Evolutionary conservation across 2,888 invertebrate species (phyloP).

Genomic region (Cephus nigrinus): DNA sequence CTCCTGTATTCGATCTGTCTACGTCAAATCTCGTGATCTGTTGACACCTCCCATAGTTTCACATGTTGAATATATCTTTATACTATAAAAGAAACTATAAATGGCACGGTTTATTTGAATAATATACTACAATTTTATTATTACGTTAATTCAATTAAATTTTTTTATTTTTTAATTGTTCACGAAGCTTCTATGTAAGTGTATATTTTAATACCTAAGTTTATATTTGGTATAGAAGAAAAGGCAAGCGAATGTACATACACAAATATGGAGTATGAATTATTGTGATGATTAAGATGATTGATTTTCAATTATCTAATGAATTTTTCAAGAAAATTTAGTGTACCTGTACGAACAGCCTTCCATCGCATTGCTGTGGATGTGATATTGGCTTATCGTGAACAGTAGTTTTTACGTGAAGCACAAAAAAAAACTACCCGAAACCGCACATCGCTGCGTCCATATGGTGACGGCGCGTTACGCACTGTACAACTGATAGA

Average conservation of each 20-base stretch:
- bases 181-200: background rate
- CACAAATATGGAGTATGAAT: background rate
- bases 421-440: conserved; percentile 30
- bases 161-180: too few relatives aligned
- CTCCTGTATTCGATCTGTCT: background rate
- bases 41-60: background rate
- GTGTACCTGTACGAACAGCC: background rate
- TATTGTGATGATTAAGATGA: background rate
- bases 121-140: background rate
- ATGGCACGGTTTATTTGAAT: background rate
- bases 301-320: background rate
- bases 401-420: conserved; percentile 2
- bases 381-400: background rate
- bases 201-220: background rate
- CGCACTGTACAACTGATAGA: background rate
- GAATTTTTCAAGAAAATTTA: background rate
- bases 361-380: background rate
- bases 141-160: background rate
- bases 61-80: background rate
- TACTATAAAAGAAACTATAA: background rate
- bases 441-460: conserved; percentile 30
- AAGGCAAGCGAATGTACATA: background rate
- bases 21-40: background rate
- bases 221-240: background rate
- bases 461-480: conserved; percentile 25